Percentiles rank a stretch among this genome's conserved stretches.
These are phyloP conservation scores for Zeuzera pyrina DNA, from an alignment of 2,888 invertebrate genomes.

Conservation along the genomic window DNA sequence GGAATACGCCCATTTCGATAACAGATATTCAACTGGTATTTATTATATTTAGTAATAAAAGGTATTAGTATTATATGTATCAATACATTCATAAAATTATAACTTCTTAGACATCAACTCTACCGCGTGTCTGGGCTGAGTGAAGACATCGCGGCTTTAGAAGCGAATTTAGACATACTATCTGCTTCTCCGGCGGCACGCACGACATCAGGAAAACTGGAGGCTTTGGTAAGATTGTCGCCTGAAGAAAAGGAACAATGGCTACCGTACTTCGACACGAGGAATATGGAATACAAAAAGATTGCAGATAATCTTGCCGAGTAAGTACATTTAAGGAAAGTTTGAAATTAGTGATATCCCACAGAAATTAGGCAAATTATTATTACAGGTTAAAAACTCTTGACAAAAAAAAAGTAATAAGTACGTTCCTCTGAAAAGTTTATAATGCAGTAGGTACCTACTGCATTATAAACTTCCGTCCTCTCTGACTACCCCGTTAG, in stretches of 20 bases:
- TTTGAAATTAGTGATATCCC: too few species aligned
- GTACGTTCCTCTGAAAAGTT: too few species aligned
- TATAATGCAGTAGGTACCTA: too few species aligned
- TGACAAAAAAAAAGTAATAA: too few species aligned
- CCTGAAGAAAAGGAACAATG: slow-evolving; percentile 45
- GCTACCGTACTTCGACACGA: slow-evolving; percentile 40
- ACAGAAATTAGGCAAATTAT: too few species aligned
- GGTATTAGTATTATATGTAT: too few species aligned
- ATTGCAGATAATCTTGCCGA: slow-evolving; percentile 49
- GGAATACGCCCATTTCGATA: too few species aligned
- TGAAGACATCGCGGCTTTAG: slow-evolving; percentile 31
- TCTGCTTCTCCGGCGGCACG: slow-evolving; percentile 35
- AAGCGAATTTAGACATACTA: slow-evolving; percentile 39
- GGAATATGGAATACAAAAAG: slow-evolving; percentile 34
- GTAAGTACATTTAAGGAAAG: slow-evolving; percentile 26
- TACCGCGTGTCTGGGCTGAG: slow-evolving; percentile 41
- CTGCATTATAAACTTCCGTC: too few species aligned
- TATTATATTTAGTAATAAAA: too few species aligned
- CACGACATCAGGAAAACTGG: slow-evolving; percentile 34
- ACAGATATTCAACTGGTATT: too few species aligned
- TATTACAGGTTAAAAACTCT: too few species aligned
- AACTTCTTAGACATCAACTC: slow-evolving; percentile 40
- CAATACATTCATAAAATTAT: background rate
- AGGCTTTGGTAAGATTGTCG: slow-evolving; percentile 42
- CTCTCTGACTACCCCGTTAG: too few species aligned